phyloP scores from a whole-genome alignment of 2,113 vertebrate genomes.

The Indicator indicator region DNA sequence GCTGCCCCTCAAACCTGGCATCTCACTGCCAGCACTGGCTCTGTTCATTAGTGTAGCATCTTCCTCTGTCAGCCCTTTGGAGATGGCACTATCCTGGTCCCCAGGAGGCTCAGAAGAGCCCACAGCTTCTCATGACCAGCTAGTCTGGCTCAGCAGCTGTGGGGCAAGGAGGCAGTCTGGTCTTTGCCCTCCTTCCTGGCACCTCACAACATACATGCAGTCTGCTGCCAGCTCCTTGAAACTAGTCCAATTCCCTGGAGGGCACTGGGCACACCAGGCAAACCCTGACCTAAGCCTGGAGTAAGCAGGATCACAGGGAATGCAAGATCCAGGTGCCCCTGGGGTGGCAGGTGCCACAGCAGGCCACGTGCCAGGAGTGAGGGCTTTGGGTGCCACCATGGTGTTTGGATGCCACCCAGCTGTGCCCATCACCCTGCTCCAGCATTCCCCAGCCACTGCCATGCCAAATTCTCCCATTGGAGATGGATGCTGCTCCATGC shows the following conservation, averaged over 20 bases:
- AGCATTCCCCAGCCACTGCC: neutral
- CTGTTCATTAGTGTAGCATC: neutral
- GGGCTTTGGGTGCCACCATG: accelerated
- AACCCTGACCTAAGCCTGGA: neutral
- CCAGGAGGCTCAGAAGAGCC: neutral
- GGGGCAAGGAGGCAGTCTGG: accelerated
- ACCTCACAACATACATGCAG: neutral
- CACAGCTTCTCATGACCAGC: accelerated
- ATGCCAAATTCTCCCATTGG: accelerated
- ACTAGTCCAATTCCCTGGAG: neutral
- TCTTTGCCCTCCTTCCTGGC: neutral
- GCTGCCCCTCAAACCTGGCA: neutral
- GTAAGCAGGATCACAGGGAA: accelerated
- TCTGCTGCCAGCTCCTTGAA: neutral
- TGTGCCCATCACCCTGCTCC: neutral
- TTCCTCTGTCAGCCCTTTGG: neutral
- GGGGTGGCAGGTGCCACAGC: accelerated
- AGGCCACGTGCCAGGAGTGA: accelerated
- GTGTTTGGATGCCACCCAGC: neutral
- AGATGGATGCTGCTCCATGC: neutral
- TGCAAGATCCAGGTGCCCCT: too few species aligned
- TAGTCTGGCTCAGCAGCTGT: accelerated
- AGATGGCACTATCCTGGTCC: neutral
- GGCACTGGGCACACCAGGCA: neutral
- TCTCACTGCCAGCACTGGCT: neutral